These are phyloP conservation scores for Australoheros facetus DNA, from an alignment of 2,797 vertebrate genomes.

Conservation along the genomic window DNA sequence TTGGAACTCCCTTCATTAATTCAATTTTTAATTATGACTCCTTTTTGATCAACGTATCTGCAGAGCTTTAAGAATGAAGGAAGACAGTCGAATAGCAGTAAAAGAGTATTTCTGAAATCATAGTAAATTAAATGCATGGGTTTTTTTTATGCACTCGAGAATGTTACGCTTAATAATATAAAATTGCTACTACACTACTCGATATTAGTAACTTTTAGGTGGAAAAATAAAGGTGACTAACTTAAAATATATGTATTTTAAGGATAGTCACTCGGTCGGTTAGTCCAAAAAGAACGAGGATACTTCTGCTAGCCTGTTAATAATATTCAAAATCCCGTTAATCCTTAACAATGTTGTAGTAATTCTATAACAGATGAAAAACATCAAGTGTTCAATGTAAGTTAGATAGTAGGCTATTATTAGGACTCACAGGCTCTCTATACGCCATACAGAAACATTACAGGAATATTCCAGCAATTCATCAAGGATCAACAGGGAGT, in stretches of 20 bases:
- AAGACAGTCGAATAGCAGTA: no score
- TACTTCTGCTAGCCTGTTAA: neutral
- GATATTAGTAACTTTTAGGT: neutral
- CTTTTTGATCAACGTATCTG: neutral
- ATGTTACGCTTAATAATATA: neutral
- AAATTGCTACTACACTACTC: neutral
- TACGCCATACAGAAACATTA: conserved; percentile 1
- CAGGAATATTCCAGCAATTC: neutral
- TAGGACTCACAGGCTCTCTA: neutral
- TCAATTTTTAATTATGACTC: neutral
- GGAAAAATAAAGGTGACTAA: neutral
- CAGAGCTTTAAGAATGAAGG: neutral
- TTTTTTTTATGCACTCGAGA: no score
- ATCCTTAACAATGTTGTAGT: no score
- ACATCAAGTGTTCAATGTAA: neutral
- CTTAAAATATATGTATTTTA: neutral
- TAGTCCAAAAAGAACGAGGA: neutral
- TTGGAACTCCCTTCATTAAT: neutral
- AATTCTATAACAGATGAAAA: neutral
- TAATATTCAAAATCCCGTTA: neutral
- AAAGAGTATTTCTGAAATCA: no score
- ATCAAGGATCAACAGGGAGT: conserved; percentile 33
- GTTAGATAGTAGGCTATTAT: neutral
- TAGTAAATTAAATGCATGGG: neutral
- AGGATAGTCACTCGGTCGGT: neutral